These are phyloP conservation scores for Hymenochirus boettgeri DNA, from an alignment of 2,113 vertebrate genomes.

Conservation along the genomic window DNA sequence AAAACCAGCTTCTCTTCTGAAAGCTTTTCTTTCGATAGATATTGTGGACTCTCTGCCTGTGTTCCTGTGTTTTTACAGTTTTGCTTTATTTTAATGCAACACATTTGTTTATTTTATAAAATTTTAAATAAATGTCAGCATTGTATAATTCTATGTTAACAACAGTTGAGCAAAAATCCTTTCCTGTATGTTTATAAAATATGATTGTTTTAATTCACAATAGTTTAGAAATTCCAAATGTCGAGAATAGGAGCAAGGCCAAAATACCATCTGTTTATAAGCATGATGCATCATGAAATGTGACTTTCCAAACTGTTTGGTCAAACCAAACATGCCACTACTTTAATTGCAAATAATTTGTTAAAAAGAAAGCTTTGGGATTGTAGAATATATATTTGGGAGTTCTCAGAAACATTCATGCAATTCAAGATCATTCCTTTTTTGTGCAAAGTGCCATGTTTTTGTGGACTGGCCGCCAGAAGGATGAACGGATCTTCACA, in stretches of 20 bases:
- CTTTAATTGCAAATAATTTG: slow-evolving; percentile 65
- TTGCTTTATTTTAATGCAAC: slow-evolving; percentile 77
- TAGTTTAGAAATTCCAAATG: slow-evolving; percentile 86
- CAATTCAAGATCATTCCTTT: neutral
- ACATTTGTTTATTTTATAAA: slow-evolving; percentile 80
- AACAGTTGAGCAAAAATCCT: slow-evolving; percentile 81
- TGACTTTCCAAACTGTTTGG: slow-evolving; percentile 71
- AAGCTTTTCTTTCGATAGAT: slow-evolving; percentile 45
- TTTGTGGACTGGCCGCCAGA: neutral
- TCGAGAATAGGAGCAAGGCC: slow-evolving; percentile 83
- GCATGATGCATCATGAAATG: slow-evolving; percentile 78
- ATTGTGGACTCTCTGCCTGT: slow-evolving; percentile 54
- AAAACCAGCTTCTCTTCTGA: neutral
- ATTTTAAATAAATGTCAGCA: slow-evolving; percentile 86
- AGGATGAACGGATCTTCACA: neutral
- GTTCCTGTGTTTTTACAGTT: slow-evolving; percentile 69
- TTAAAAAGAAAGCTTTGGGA: slow-evolving; percentile 43
- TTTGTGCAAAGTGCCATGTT: neutral
- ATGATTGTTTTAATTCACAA: slow-evolving; percentile 85
- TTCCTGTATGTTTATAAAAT: slow-evolving; percentile 83
- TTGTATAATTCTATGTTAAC: slow-evolving; percentile 86
- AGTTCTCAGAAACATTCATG: neutral
- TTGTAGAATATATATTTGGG: slow-evolving; percentile 4
- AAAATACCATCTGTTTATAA: slow-evolving; percentile 86
- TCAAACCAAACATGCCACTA: slow-evolving; percentile 73